Evolutionary conservation across 2,797 vertebrate genomes (phyloP), one percentile per base, ranked within the genome.

Genomic region (Uromys caudimaculatus): DNA sequence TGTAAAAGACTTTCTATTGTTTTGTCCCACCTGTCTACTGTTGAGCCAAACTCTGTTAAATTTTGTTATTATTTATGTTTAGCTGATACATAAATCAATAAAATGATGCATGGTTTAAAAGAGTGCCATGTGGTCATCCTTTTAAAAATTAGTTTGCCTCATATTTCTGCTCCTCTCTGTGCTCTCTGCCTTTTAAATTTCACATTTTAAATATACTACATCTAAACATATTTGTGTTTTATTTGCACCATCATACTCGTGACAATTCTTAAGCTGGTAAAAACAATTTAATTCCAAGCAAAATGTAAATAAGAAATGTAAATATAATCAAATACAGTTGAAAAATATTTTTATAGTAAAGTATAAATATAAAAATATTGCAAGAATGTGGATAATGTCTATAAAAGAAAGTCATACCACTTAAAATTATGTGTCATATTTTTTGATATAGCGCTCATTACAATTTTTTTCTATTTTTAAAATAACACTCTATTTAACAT

Each of bases 401-500:
- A 60, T 79, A 87, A 94, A 96, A 89, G 32, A 21, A 56, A 93
- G 13, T 19, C 79, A 1, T n/a, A 64, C 89, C 47, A 21, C 27
- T 84, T 92, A 91, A 95, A 92, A 79, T 71, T 86, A 19, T 93
- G 23, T 93, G 77, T 8, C 32, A 47, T 82, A 52, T 95, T 91
- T 89, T 81, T 54, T 69, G 19, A 81, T 27, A 85, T 86, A 75
- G 35, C 90, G n/a, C 50, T 52, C 76, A 12, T 19, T 73, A 91
- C 54, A 56, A n/a, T n/a, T n/a, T 86, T 89, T 95, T 93, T 89
- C 58, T 90, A 19, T 64, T 92, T 87, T 92, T 67, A 71, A 90
- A 64, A 71, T 75, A 92, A 89, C 24, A 0, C 24, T 60, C 10
- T 23, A 77, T 50, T 77, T 21, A 93, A 29, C 41, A 93, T 84